Evolutionary conservation across 2,113 vertebrate species (phyloP).

Genomic region (Hemibagrus wyckioides): DNA sequence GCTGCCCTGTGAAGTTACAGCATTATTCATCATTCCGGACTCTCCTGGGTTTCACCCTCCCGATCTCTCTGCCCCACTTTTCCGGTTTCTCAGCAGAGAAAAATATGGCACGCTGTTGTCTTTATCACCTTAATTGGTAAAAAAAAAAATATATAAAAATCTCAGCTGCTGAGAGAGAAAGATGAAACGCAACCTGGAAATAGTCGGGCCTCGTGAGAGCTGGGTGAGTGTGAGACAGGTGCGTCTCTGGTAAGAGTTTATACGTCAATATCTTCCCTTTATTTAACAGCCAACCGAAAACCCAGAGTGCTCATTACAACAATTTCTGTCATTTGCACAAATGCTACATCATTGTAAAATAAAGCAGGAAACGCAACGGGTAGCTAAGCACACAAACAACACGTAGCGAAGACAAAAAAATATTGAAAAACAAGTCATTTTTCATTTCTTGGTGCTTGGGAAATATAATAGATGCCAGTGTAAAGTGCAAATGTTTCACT

Average conservation of each 20-base stretch:
- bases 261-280: conserved; percentile 15
- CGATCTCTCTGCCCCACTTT: conserved; percentile 40
- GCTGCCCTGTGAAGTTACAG: conserved; percentile 38
- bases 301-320: background rate
- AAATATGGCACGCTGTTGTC: conserved; percentile 46
- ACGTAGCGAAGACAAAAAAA: background rate
- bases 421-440: background rate
- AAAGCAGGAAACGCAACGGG: background rate
- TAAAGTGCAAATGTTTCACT: conserved; percentile 7
- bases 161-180: conserved; percentile 38
- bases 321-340: background rate
- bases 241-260: conserved; percentile 1
- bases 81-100: conserved; percentile 19
- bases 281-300: background rate
- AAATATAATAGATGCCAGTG: background rate
- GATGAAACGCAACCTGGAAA: conserved; percentile 50
- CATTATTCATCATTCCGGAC: conserved; percentile 43
- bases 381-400: conserved; percentile 2
- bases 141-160: background rate
- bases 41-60: conserved; percentile 24
- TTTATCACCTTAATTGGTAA: conserved; percentile 54
- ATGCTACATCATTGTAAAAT: conserved; percentile 5
- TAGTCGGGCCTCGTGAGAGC: conserved; percentile 29
- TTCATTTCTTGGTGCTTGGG: background rate
- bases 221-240: conserved; percentile 16